A percentile compares a stretch with the other conserved stretches of the same genome.
Evolutionary conservation across 2,888 invertebrate species (phyloP).

Genomic region (Lingula anatina): DNA sequence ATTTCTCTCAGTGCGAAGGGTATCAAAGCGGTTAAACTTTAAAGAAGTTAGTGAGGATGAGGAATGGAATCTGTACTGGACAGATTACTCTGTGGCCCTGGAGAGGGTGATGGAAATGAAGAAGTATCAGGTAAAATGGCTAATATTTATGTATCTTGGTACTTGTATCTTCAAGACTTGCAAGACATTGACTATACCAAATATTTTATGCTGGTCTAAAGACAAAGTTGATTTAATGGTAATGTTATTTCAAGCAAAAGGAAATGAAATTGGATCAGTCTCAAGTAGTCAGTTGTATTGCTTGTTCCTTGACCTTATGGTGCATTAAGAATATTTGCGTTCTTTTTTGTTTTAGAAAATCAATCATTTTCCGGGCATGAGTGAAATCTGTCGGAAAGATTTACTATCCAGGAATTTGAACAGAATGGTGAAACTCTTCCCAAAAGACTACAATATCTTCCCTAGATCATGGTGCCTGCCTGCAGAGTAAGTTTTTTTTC

Average conservation of each 20-base stretch:
- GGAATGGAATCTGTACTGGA: conserved; percentile 88
- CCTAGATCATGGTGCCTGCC: conserved; percentile 93
- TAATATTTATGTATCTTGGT: too few relatives aligned
- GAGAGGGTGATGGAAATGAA: conserved; percentile 88
- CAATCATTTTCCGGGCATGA: conserved; percentile 90
- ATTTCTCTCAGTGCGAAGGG: conserved; percentile 60
- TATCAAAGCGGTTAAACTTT: conserved; percentile 68
- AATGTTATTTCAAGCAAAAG: too few relatives aligned
- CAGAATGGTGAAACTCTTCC: conserved; percentile 81
- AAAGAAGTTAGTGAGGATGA: conserved; percentile 74
- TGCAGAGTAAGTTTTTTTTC: conserved; percentile 67
- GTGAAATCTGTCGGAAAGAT: conserved; percentile 85
- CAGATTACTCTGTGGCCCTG: conserved; percentile 78
- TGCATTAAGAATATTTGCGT: background rate
- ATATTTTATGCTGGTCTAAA: too few relatives aligned
- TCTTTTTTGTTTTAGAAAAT: conserved; percentile 63
- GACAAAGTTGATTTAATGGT: too few relatives aligned
- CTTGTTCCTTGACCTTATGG: too few relatives aligned
- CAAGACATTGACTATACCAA: too few relatives aligned
- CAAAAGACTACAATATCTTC: conserved; percentile 85
- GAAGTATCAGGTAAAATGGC: conserved; percentile 62
- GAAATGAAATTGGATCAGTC: too few relatives aligned
- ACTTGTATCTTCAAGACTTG: too few relatives aligned
- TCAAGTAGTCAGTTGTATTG: too few relatives aligned
- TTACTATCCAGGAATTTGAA: conserved; percentile 82